Evolutionary conservation across 2,888 invertebrate genomes (phyloP).

Genomic region (Mystacides longicornis): DNA sequence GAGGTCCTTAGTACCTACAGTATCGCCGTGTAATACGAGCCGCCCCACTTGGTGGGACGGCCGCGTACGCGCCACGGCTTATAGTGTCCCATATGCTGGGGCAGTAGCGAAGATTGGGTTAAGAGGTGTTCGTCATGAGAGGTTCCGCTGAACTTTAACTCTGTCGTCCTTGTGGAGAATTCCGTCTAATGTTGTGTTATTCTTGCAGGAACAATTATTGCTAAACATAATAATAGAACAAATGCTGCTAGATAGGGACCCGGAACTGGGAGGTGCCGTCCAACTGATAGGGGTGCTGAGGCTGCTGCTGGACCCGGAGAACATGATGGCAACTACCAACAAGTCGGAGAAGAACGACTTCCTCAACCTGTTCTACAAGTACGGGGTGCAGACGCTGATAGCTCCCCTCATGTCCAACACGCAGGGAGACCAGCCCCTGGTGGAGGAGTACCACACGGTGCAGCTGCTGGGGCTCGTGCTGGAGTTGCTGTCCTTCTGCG

Average conservation of each 20-base stretch:
- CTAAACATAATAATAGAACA: slow-evolving; percentile 97
- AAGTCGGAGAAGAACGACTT: slow-evolving; percentile 98
- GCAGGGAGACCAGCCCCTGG: slow-evolving; percentile 77
- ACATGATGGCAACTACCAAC: slow-evolving; percentile 89
- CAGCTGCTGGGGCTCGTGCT: slow-evolving; percentile 91
- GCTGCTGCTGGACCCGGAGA: slow-evolving; percentile 92
- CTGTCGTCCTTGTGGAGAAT: too few relatives aligned
- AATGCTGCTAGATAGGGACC: slow-evolving; percentile 94
- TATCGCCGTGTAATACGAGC: too few relatives aligned
- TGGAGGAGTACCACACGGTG: slow-evolving; percentile 95
- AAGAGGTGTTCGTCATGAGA: too few relatives aligned
- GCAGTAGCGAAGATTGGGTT: too few relatives aligned
- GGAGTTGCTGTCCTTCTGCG: slow-evolving; percentile 95
- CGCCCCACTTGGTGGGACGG: too few relatives aligned
- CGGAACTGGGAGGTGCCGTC: slow-evolving; percentile 94
- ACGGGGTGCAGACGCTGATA: slow-evolving; percentile 94
- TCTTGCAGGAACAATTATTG: slow-evolving; percentile 80
- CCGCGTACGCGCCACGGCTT: too few relatives aligned
- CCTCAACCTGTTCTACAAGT: slow-evolving; percentile 96
- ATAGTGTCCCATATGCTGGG: too few relatives aligned
- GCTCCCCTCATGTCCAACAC: slow-evolving; percentile 94
- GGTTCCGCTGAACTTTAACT: too few relatives aligned
- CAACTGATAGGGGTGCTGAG: slow-evolving; percentile 93
- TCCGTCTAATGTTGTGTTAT: slow-evolving; percentile 2
- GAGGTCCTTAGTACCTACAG: too few relatives aligned